Conservation (phyloP, 1,140 invertebrate species). For the Apis laboriosa region DNA sequence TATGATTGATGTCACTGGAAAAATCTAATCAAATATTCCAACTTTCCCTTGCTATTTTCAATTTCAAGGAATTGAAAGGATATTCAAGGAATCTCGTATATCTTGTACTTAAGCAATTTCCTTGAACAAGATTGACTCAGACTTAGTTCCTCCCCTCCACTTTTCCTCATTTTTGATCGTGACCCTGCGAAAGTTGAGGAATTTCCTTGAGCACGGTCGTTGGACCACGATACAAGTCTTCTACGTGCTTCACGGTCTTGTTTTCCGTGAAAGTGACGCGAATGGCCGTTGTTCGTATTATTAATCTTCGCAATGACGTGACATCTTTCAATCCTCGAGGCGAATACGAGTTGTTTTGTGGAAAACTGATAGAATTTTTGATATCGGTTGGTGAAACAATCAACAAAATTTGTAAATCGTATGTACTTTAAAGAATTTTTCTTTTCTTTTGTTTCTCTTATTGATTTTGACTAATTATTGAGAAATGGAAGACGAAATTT, state of each 20-base stretch:
- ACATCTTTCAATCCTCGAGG: neutral
- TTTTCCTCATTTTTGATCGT: neutral
- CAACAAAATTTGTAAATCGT: too few species aligned
- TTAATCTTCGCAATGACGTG: neutral
- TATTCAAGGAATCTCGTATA: too few species aligned
- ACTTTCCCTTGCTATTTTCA: neutral
- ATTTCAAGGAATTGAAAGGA: too few species aligned
- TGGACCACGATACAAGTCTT: neutral
- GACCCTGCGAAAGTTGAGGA: neutral
- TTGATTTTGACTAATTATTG: neutral
- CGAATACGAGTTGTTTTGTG: neutral
- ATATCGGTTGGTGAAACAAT: neutral
- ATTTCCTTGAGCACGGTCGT: slow-evolving; percentile 15
- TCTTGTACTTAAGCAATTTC: neutral
- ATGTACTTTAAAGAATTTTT: neutral
- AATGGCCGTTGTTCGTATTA: neutral
- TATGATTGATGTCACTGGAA: too few species aligned
- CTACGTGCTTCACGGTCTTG: neutral
- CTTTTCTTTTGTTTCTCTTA: neutral
- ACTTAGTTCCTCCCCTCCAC: too few species aligned
- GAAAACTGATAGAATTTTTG: neutral
- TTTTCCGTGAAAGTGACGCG: slow-evolving; percentile 18
- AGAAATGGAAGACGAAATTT: neutral
- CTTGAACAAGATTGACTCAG: neutral
- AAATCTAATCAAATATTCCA: neutral